Evolutionary conservation across 64 coral and sea anemone species (phyloP), one percentile per base, ranked within the genome.

Genomic region (Astreopora myriophthalma): DNA sequence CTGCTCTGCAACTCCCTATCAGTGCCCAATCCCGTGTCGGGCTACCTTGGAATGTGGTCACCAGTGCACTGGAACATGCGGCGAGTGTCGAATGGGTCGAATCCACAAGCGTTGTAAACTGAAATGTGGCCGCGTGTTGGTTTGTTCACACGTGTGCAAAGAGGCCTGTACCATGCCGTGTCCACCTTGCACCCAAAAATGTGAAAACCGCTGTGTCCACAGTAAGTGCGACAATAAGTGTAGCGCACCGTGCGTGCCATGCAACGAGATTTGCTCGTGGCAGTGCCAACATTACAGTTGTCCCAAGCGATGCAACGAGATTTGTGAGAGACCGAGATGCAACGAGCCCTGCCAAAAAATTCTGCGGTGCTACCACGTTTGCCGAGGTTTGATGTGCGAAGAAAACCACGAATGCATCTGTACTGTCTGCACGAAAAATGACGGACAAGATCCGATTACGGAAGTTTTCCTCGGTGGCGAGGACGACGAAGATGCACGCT

Each of bases 401-500:
- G 79, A 82, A 31, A 2, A 27, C 10, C 61, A 64, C 61, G 22
- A 64, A 64, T 82, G 79, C 28, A 82, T 82, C 33, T 82, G 79
- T 24, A 55, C 10, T 3, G 52, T 82, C 20, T 82, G 79, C 51
- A 17, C 32, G 19, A 82, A 63, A 63, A 82, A 82, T 20, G 76
- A 80, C 5, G 30, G 20, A 0, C 23, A 0, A 0, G 30, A 5
- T 37, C 13, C 79, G 23, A 82, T 82, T 2, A 82, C 79, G 0
- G 2, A 82, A 37, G n/a, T 37, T 13, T 64, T 64, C 57, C 12
- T 82, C 0, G 79, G 79, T 13, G 52, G 57, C 0, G 79, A 82
- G 20, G 93, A 92, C 7, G 96, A 98, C 32, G 34, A 92, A 74
- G 85, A 65, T 66, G 96, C 90, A 4, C 62, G 79, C 8, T 98